A percentile compares a stretch with the other conserved stretches of the same genome.
Conservation (phyloP, 1,140 invertebrate genomes). For the Lepidurus apus region DNA sequence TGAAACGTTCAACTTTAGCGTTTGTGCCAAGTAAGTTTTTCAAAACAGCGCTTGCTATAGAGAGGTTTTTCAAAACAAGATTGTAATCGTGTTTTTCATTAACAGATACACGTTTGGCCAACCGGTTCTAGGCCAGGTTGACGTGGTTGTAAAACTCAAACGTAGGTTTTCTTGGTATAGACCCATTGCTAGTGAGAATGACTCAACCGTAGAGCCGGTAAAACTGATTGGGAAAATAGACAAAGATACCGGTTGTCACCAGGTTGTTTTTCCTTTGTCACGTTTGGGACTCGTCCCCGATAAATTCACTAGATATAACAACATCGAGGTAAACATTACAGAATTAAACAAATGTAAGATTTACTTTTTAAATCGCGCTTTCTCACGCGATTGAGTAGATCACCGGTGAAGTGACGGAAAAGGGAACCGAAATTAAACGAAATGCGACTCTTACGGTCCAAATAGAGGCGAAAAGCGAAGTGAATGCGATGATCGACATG, state of each 20-base stretch:
- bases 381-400: background rate
- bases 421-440: conserved; percentile 56
- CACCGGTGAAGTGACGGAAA: conserved; percentile 50
- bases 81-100: background rate
- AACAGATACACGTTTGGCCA: conserved; percentile 40
- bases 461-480: too few relatives aligned
- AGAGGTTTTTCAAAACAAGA: background rate
- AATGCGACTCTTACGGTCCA: conserved; percentile 47
- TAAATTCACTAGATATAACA: background rate
- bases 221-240: background rate
- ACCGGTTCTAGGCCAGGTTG: conserved; percentile 35
- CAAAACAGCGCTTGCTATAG: background rate
- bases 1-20: background rate
- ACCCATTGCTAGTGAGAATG: background rate
- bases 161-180: background rate
- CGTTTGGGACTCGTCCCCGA: background rate
- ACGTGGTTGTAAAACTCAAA: conserved; percentile 28
- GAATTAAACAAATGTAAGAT: background rate
- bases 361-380: background rate
- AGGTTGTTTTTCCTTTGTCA: background rate
- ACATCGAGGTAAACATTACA: background rate
- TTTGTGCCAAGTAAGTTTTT: background rate
- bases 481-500: too few relatives aligned
- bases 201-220: background rate
- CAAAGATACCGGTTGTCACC: background rate